Evolutionary conservation across 1,140 invertebrate genomes (phyloP).

Genomic region (Scaptomyza graminum): DNA sequence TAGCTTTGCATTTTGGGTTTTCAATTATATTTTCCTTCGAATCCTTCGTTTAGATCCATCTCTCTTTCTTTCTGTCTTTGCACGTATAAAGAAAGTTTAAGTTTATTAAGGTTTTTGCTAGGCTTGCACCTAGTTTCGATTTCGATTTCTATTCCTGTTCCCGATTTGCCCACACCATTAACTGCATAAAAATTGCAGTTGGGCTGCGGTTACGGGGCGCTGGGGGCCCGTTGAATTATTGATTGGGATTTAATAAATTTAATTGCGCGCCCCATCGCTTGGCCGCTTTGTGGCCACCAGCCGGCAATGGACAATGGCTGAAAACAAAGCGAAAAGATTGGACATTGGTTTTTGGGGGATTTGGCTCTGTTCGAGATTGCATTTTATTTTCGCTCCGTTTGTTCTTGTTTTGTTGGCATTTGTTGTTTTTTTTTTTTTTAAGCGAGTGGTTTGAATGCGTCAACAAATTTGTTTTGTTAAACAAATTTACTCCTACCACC

Average conservation of each 20-base stretch:
- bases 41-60: no score
- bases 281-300: constrained; percentile 21
- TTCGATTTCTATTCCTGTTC: not conserved
- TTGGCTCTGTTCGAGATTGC: constrained; percentile 4
- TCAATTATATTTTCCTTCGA: no score
- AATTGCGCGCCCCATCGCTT: constrained; percentile 49
- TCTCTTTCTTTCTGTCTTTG: no score
- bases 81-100: no score
- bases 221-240: constrained; percentile 56
- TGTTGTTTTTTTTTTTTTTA: constrained; percentile 14
- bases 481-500: constrained; percentile 52
- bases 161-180: constrained; percentile 8
- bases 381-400: not conserved
- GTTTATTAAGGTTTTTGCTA: no score
- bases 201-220: constrained; percentile 22
- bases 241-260: constrained; percentile 71
- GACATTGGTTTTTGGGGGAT: no score
- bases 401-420: no score
- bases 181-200: constrained; percentile 32
- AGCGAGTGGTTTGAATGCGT: constrained; percentile 10
- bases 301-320: no score
- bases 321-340: no score
- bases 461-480: constrained; percentile 46
- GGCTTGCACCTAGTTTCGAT: not conserved
- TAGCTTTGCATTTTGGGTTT: no score